phyloP scores from a whole-genome alignment of 2,888 invertebrate species.

The Ommatoiulus sabulosus region DNA sequence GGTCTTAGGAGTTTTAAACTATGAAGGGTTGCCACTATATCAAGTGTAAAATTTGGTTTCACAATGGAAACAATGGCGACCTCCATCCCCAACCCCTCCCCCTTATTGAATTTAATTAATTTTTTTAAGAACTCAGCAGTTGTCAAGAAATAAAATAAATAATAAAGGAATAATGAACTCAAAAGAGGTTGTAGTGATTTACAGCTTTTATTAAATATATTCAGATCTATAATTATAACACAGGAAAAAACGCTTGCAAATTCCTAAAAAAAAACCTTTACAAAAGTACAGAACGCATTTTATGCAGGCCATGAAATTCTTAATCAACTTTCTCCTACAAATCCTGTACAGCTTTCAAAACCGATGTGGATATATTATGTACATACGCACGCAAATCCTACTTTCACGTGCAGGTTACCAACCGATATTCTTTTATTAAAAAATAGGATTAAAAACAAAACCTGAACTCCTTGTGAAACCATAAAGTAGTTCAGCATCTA shows the following conservation, averaged over 20 bases:
- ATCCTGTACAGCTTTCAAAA: slow-evolving; percentile 24
- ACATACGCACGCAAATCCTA: not conserved
- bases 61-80: no score
- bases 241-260: slow-evolving; percentile 1
- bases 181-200: not conserved
- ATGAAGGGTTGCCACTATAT: no score
- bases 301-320: slow-evolving; percentile 14
- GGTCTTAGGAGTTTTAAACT: no score
- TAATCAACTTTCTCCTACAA: not conserved
- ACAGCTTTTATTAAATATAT: slow-evolving; percentile 15
- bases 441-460: not conserved
- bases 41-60: no score
- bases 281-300: not conserved
- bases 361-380: slow-evolving; percentile 4
- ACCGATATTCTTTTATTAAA: slow-evolving; percentile 20
- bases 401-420: not conserved
- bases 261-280: slow-evolving; percentile 10
- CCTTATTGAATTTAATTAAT: no score
- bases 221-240: slow-evolving; percentile 25
- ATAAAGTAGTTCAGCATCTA: not conserved
- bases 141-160: no score
- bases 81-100: no score
- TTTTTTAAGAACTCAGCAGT: no score
- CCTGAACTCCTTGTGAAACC: not conserved
- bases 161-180: no score